Evolutionary conservation across 2,113 vertebrate genomes (phyloP).

Genomic region (Axis porcinus): DNA sequence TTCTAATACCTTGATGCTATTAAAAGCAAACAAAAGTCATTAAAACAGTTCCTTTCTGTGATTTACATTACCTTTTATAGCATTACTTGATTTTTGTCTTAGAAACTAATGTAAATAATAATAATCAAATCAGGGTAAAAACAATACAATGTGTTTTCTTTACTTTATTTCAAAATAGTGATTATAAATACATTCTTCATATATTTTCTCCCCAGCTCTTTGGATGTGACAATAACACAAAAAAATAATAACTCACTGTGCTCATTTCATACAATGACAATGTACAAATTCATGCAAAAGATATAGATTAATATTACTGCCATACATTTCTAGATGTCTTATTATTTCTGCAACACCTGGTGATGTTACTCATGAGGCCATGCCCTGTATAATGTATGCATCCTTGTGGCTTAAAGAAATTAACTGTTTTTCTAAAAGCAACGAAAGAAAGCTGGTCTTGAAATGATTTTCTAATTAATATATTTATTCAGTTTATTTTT

Average conservation of each 20-base stretch:
- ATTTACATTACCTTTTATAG: conserved; percentile 58
- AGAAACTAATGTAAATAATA: conserved; percentile 69
- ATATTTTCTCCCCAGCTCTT: conserved; percentile 80
- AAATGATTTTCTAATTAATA: conserved; percentile 62
- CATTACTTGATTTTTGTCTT: conserved; percentile 51
- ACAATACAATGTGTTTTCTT: conserved; percentile 77
- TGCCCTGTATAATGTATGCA: conserved; percentile 63
- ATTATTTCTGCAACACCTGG: conserved; percentile 69
- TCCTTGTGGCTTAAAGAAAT: conserved; percentile 72
- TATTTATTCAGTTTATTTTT: conserved; percentile 63
- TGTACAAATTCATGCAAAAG: conserved; percentile 80
- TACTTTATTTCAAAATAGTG: conserved; percentile 84
- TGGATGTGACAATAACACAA: conserved; percentile 74
- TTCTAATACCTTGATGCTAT: conserved; percentile 64
- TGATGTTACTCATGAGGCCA: conserved; percentile 74
- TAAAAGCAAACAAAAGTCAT: conserved; percentile 72
- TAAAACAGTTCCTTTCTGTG: conserved; percentile 58
- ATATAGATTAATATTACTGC: conserved; percentile 68
- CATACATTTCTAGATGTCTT: conserved; percentile 69
- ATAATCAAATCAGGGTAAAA: conserved; percentile 78
- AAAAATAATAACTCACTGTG: conserved; percentile 67
- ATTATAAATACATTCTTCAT: conserved; percentile 83
- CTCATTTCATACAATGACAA: conserved; percentile 79
- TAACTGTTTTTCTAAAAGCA: conserved; percentile 34
- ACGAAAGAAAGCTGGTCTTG: conserved; percentile 32